phyloP scores from a whole-genome alignment of 2,888 invertebrate species.

The Oligia fasciuncula region DNA sequence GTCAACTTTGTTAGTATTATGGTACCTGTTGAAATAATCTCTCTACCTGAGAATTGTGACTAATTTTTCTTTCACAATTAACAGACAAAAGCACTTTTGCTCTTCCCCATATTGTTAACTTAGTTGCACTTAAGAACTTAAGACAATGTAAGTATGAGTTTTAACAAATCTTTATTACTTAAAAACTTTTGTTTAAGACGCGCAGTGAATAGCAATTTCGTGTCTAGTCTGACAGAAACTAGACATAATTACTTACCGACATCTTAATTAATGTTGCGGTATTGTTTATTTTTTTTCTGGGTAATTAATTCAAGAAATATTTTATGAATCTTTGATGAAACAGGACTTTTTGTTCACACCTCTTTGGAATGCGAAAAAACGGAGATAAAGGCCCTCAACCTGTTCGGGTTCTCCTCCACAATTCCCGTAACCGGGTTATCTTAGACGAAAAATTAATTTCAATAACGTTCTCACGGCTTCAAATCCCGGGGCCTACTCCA shows the following conservation, averaged over 20 bases:
- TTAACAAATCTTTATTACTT: slow-evolving; percentile 37
- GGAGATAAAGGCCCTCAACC: slow-evolving; percentile 44
- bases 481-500: slow-evolving; percentile 67
- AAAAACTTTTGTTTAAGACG: slow-evolving; percentile 36
- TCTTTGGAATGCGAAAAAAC: slow-evolving; percentile 48
- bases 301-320: slow-evolving; percentile 21
- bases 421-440: slow-evolving; percentile 45
- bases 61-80: slow-evolving; percentile 31
- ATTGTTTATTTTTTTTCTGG: slow-evolving; percentile 21
- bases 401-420: slow-evolving; percentile 50
- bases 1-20: slow-evolving; percentile 9
- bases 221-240: slow-evolving; percentile 20
- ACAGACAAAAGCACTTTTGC: slow-evolving; percentile 46
- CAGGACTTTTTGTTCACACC: slow-evolving; percentile 35
- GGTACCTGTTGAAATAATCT: slow-evolving; percentile 59
- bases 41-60: slow-evolving; percentile 58
- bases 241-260: slow-evolving; percentile 27
- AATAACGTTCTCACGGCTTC: slow-evolving; percentile 63
- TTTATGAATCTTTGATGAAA: slow-evolving; percentile 16
- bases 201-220: slow-evolving; percentile 41
- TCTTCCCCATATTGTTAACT: slow-evolving; percentile 45
- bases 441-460: slow-evolving; percentile 62
- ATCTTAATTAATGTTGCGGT: slow-evolving; percentile 27
- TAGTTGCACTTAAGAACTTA: slow-evolving; percentile 24
- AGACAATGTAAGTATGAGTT: slow-evolving; percentile 28